Evolutionary conservation across 2,797 vertebrate genomes (phyloP), one percentile per base, ranked within the genome.

Genomic region (Ctenochaetus hawaiiensis): DNA sequence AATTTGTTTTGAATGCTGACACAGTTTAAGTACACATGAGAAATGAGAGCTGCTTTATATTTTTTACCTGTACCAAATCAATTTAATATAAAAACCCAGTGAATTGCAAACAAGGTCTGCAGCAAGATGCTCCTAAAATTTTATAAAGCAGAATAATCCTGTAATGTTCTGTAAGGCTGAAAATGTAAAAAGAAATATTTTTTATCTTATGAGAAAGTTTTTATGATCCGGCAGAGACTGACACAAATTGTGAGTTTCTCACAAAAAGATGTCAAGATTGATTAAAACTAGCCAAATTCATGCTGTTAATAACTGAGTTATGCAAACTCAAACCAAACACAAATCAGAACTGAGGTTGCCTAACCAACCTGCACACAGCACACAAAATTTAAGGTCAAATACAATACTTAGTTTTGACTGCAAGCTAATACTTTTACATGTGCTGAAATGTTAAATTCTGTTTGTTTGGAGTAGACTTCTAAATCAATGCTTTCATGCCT

Each of bases 31-130:
- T 61, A 48, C 56, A 63, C 43, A 60, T 52, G 75, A 83, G 60
- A 45, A 70, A 81, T 66, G 59, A 66, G 65, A 44, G 12, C n/a
- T 52, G 67, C 57, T 72, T 71, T 37, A 20, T 69, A 43, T 34
- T 34, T 34, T 34, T 72, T 62, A 65, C 67, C 22, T 72, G 47
- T 47, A 49, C 49, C 56, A 66, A 63, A 73, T 78, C 78, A 80
- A 67, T 83, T 73, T 48, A 54, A 51, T 65, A 54, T 65, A 78
- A 71, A 54, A 66, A 72, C 62, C 30, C 43, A 70, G 37, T 78
- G 59, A 81, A 81, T 30, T 34, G 56, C 23, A 54, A 72, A 78
- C 56, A 26, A n/a, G 17, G 45, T 52, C 43, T 78, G 39, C 53
- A 60, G 63, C 44, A 63, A 66, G 34, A 58, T 62, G 13, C 67